Evolutionary conservation across 2,113 vertebrate species (phyloP), one percentile per base, ranked within the genome.

Genomic region (Urocynchramus pylzowi): DNA sequence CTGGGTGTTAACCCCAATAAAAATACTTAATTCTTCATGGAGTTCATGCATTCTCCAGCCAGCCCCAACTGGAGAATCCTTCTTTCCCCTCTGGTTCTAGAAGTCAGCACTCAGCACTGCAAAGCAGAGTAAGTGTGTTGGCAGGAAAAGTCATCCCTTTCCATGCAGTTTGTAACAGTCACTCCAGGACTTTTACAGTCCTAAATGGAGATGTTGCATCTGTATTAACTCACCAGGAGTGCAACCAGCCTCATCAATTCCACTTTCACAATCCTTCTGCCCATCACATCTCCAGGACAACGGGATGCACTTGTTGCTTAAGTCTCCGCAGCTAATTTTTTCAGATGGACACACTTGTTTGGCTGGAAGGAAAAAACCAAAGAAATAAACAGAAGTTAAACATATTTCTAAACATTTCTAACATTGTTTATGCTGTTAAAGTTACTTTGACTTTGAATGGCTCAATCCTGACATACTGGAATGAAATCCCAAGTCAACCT

Each of bases 211-310:
- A 88, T 33, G 33, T 19, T 74, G 56, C 16, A 33, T n/a, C 73
- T 4, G 3, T 42, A 84, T 60, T 60, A 56, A 97, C 98, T 97
- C 92, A 99, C 99, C 98, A 94, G 98, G 98, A n/a, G 98, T 98
- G 56, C 99, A 99, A 91, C 98, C 98, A 50, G 98, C 98, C 93
- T 99, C 99, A 6, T 99, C 99, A 1, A 98, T 97, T 31, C 99
- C 99, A 5, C 98, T 99, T 96, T 99, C 99, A 73, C 99, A 99
- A 82, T 99, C 99, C 95, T 97, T 98, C 97, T 99, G 99, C 6
- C 99, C 99, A 28, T 99, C 99, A n/a, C 99, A 99, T 95, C 98
- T 98, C 99, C 99, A 99, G 9, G 99, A 99, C 33, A 98, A 97
- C 0, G 99, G 99, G 92, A 99, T 99, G 64, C 99, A 99, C 95